phyloP scores from a whole-genome alignment of 2,113 vertebrate genomes.

The Corvus moneduloides region DNA sequence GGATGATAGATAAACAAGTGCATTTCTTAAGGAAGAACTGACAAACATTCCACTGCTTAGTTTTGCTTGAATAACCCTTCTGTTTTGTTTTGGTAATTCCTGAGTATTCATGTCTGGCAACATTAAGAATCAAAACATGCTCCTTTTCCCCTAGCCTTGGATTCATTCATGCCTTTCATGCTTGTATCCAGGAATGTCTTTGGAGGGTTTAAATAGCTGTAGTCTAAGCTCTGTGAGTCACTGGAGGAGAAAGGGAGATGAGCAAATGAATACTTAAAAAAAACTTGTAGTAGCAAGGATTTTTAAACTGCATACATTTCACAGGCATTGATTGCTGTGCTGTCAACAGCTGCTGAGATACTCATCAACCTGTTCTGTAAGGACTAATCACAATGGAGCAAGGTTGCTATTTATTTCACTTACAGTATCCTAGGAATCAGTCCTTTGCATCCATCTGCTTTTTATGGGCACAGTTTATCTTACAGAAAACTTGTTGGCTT shows the following conservation, averaged over 20 bases:
- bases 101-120: neutral
- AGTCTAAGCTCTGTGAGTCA: neutral
- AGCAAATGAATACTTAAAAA: neutral
- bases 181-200: neutral
- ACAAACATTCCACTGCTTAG: neutral
- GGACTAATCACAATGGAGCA: neutral
- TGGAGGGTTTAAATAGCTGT: neutral
- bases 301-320: neutral
- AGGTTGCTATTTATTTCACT: neutral
- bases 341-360: neutral
- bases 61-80: neutral
- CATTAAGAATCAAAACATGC: neutral
- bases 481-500: neutral
- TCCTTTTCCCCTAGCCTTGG: neutral
- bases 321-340: neutral
- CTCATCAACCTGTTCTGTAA: neutral
- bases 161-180: neutral
- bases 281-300: neutral
- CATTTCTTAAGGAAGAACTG: neutral
- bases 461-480: neutral
- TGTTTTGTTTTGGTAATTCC: neutral
- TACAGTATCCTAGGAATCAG: neutral
- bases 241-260: neutral
- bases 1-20: neutral
- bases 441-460: neutral